Evolutionary conservation across 2,113 vertebrate species (phyloP), one percentile per base, ranked within the genome.

Genomic region (Dinomys branickii): DNA sequence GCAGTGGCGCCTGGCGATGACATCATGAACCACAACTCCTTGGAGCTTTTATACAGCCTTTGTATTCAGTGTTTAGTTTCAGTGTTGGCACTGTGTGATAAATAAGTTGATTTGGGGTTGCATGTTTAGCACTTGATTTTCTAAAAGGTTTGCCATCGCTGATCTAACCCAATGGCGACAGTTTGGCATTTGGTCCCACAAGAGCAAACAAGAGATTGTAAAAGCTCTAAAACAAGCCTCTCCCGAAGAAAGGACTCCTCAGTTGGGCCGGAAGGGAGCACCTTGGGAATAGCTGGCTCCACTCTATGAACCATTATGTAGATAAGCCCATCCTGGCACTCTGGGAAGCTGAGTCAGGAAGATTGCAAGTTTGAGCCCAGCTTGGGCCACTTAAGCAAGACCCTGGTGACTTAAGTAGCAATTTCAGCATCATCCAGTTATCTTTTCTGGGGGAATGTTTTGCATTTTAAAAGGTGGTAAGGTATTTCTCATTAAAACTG

Each of bases 391-490:
- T 26, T 28, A 75, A 75, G n/a, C 69, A 75, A 75, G 41, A 75
- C 38, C n/a, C n/a, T n/a, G n/a, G n/a, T n/a, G n/a, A n/a, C n/a
- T 78, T 69, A 95, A 88, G 88, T n/a, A 59, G n/a, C 24, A 63
- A 30, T n/a, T n/a, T 22, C 20, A 54, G 19, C 30, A 50, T 83
- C 56, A 47, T 24, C 63, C 7, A 63, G 13, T 83, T 75, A 69
- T 71, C 41, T 86, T 61, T 82, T 92, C 75, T 54, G 12, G 61
- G 35, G 67, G 63, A 92, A 19, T 52, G 44, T 83, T 92, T 87
- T 75, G 13, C 86, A 47, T 83, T 94, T 82, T 94, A 89, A 78
- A 90, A n/a, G 89, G n/a, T 81, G 83, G 7, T 78, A 41, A 91
- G 47, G 9, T 90, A 88, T 24, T 94, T 88, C 17, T 80, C 16